Evolutionary conservation across 2,113 vertebrate genomes (phyloP), one percentile per base, ranked within the genome.

Genomic region (Bubo bubo): DNA sequence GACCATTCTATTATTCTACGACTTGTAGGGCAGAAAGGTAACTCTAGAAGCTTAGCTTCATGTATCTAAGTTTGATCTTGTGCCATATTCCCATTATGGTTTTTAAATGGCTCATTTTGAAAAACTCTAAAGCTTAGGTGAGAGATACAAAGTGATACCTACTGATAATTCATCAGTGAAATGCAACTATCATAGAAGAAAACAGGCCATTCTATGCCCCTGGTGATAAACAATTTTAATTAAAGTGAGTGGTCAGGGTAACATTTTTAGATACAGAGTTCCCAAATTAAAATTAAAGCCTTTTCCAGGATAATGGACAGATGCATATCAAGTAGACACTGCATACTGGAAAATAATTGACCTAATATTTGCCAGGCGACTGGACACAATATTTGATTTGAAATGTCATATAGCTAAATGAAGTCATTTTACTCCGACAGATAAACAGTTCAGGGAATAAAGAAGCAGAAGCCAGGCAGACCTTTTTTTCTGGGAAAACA

Each of bases 391-490:
- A 45, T 76, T 95, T 80, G 21, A 80, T 79, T 88, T 91, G 52
- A 81, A 94, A 71, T 75, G 52, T 59, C 30, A 4, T 60, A 75
- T 26, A 91, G 47, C 23, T 80, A 89, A 93, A 80, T 82, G 32
- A 60, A 90, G 43, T 64, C 28, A 80, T 92, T 95, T 95, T 74
- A 55, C 53, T 94, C 68, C 70, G 39, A 88, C 41, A 41, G 12
- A 52, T 71, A 77, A 92, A 85, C 58, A 92, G n/a, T 34, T n/a
- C 47, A 77, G 41, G 91, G 52, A 83, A 73, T 62, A 91, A 90
- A 93, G 73, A 94, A 7, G 12, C 23, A 90, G 47, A 64, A 75
- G 71, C 21, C 7, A 21, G 53, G 30, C 86, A 47, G 41, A 92
- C 43, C 17, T 75, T 52, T 73, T 73, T 80, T 94, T 74, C 73